Base-by-base conservation (phyloP, 2,888 invertebrate species). In the Lasioglossum calceatum region DNA sequence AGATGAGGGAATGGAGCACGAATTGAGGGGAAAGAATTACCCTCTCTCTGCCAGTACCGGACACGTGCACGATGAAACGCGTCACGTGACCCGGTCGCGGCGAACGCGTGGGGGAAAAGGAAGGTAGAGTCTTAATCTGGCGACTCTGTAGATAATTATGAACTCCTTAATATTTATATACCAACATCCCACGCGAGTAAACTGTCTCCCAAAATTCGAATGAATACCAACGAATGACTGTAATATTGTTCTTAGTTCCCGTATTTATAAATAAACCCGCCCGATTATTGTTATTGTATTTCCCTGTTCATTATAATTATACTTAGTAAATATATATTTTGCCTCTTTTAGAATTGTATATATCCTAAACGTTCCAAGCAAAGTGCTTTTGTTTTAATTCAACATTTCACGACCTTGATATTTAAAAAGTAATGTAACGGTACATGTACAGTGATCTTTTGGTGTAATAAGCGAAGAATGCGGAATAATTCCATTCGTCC, bases 261-360 rank as follows among this genome's bases (percentile, higher is more conserved):
- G 32, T 42, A 61, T 61, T 78, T 67, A 79, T 79, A 32, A 84
- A 78, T 78, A 85, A 84, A 84, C 32, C 4, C 16, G 42, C 58
- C 47, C 61, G 58, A 58, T 61, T 83, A 74, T 32, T 3, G 47
- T 84, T 84, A 32, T 19, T 36, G 14, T 7, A 44, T 44, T 44
- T 36, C 27, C 5, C 77, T 16, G 8, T 19, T 73, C 14, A 23
- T 42, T 54, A 36, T 14, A 23, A 44, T 50, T 42, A 39, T 12
- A 4, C 7, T 36, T 71, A 71, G 42, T 42, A n/a, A n/a, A 71
- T 42, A 23, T 42, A 23, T n/a, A 4, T 42, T 42, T 42, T 4
- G 42, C 5, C n/a, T n/a, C 42, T 12, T 71, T n/a, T 39, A 42
- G 64, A 64, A 14, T 64, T 32, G 5, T 16, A 32, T 7, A 10